Percentiles rank a stretch among this genome's conserved stretches.
Evolutionary conservation across 2,888 invertebrate species (phyloP).

Genomic region (Drosophila prostipennis): DNA sequence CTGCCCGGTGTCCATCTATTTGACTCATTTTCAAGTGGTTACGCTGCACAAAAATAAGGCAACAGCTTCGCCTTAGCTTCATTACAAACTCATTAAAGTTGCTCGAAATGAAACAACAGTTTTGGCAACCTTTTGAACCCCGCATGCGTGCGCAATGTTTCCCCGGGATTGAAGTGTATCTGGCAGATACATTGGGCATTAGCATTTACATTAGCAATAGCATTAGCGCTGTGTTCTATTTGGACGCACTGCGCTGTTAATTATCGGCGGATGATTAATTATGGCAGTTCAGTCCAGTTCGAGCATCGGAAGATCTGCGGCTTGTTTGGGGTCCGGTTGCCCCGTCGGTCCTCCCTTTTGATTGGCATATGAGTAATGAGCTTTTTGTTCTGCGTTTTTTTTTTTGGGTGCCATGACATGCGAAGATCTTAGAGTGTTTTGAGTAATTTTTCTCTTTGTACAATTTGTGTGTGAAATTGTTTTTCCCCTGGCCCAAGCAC

Average conservation of each 20-base stretch:
- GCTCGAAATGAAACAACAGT: slow-evolving; percentile 42
- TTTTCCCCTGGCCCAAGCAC: slow-evolving; percentile 24
- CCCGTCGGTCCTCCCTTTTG: slow-evolving; percentile 39
- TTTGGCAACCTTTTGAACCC: slow-evolving; percentile 69
- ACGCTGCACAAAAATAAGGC: slow-evolving; percentile 50
- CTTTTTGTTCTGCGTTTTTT: slow-evolving; percentile 69
- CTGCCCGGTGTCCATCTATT: slow-evolving; percentile 50
- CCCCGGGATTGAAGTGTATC: slow-evolving; percentile 39
- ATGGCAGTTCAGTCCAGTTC: slow-evolving; percentile 61
- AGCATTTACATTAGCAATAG: slow-evolving; percentile 47
- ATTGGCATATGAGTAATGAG: slow-evolving; percentile 80
- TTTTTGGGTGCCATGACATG: slow-evolving; percentile 41
- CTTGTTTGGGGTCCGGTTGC: slow-evolving; percentile 38
- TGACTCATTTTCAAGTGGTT: slow-evolving; percentile 61
- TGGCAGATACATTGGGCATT: slow-evolving; percentile 51
- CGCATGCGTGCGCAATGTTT: slow-evolving; percentile 38
- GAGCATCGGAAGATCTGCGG: slow-evolving; percentile 49
- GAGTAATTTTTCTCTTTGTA: slow-evolving; percentile 39
- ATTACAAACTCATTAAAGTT: slow-evolving; percentile 46
- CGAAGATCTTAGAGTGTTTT: slow-evolving; percentile 45
- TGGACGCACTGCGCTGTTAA: slow-evolving; percentile 70
- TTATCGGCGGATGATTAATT: slow-evolving; percentile 78
- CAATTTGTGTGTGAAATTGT: slow-evolving; percentile 68
- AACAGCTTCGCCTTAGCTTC: slow-evolving; percentile 7
- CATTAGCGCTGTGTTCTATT: slow-evolving; percentile 76